Base-by-base conservation (phyloP, 2,113 vertebrate genomes). In the Zosterops borbonicus region DNA sequence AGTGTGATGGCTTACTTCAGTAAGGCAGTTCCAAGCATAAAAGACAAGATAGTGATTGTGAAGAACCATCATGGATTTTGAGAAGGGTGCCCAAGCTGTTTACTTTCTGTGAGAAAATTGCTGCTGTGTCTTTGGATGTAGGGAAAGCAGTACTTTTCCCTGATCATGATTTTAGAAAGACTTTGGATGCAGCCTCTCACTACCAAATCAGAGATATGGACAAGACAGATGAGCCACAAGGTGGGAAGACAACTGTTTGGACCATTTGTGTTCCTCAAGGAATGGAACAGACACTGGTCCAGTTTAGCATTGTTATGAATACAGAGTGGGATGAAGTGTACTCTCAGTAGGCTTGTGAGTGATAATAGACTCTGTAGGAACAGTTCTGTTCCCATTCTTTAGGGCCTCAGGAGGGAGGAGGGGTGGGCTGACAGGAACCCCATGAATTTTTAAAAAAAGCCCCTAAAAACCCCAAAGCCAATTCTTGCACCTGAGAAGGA, bases 241-340 rank as follows among this genome's bases (percentile, higher is more conserved):
- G 9, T 56, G 28, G 25, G 16, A 31, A 60, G 33, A 47, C 31
- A 75, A 25, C 12, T 82, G 20, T 5, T 21, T 47, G 52, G 27
- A 44, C 27, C 1, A 3, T 42, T 55, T 37, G 9, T 64, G 11
- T 73, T 77, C 15, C 18, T 62, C 5, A 27, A 12, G 46, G 33
- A 2, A 8, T 85, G 75, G 18, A 42, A 33, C 27, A 65, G 47
- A 83, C 9, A 17, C 18, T 1, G 7, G 8, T 73, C 20, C 20
- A 47, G 14, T 60, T 77, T 12, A 31, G 9, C 33, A 23, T 11
- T 56, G 25, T 56, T 74, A 35, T 6, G 24, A 75, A 67, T 58
- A 6, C 2, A 5, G 17, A 42, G 6, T 71, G 58, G 19, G 16
- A 44, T 1, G 0, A 14, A 44, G 6, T 44, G 39, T 4, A 9